Conservation (phyloP, 2,113 vertebrate species). For the Danionella cerebrum region DNA sequence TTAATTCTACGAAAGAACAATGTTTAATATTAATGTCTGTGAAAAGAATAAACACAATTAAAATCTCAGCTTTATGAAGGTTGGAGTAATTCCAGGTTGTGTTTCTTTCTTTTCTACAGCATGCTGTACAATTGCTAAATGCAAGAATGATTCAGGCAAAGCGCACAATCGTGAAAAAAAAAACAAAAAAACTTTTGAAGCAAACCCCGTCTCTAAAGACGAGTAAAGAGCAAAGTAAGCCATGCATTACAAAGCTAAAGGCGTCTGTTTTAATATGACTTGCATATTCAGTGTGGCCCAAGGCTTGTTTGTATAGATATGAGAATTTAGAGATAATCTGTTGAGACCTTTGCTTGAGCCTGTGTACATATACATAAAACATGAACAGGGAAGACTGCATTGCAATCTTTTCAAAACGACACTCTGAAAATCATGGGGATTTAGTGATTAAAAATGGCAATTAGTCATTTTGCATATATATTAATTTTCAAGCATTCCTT, state of each 20-base stretch:
- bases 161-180: background rate
- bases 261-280: slow-evolving; percentile 40
- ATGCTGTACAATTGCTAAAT: slow-evolving; percentile 14
- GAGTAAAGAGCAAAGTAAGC: slow-evolving; percentile 23
- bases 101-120: background rate
- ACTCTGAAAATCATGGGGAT: too few relatives aligned
- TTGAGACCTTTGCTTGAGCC: background rate
- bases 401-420: background rate
- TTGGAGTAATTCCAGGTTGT: slow-evolving; percentile 33
- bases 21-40: slow-evolving; percentile 41
- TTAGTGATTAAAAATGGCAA: too few relatives aligned
- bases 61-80: background rate
- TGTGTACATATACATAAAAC: slow-evolving; percentile 7
- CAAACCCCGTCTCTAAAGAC: slow-evolving; percentile 35
- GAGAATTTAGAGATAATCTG: slow-evolving; percentile 28
- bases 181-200: slow-evolving; percentile 33
- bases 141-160: slow-evolving; percentile 24
- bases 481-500: too few relatives aligned
- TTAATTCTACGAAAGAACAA: slow-evolving; percentile 25
- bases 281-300: slow-evolving; percentile 52
- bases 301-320: slow-evolving; percentile 43
- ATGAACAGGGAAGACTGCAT: background rate
- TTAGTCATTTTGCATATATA: too few relatives aligned
- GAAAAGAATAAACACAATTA: slow-evolving; percentile 24
- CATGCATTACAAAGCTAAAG: slow-evolving; percentile 43